Base-by-base conservation (phyloP, 2,113 vertebrate genomes). In the Carollia perspicillata region DNA sequence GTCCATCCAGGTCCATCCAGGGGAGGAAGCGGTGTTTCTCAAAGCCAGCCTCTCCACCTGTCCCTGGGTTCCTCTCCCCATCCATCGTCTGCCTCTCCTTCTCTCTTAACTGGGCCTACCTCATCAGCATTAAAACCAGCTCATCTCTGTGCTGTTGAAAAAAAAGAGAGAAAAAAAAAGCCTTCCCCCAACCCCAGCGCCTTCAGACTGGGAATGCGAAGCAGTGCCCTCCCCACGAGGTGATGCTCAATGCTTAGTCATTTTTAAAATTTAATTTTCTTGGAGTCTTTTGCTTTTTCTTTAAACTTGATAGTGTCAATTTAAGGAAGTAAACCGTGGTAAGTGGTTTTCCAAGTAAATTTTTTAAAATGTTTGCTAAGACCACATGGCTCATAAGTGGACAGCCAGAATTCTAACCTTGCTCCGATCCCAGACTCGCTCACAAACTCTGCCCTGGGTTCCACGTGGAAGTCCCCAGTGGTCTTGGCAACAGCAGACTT, bases 241-340 rank as follows among this genome's bases (percentile, higher is more conserved):
- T 69, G 30, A 40, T 85, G 30, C 20, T 89, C 26, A 20, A 14
- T 28, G 35, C 30, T 60, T 71, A 35, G 35, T 88, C 51, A n/a
- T 75, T 80, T 85, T 63, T 1, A 33, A 72, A 72, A 86, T 69
- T 68, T 51, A 92, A 94, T 55, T 84, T 80, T 20, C 2, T 55
- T 12, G 53, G 22, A 63, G 28, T 30, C 44, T 87, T 75, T 79
- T 55, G n/a, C 42, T 87, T 94, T 93, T 93, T 18, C 26, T 53
- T 66, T 71, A 71, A 65, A 30, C 91, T 72, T 23, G 23, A 5
- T 84, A 80, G 51, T 66, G 37, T 91, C 3, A 65, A 23, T 33
- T 71, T 84, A 78, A 95, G 53, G 53, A 72, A 87, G 17, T 8
- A 66, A 79, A 55, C 23, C 28, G n/a, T 30, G 58, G 2, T 40